Evolutionary conservation across 2,113 vertebrate species (phyloP), one percentile per base, ranked within the genome.

Genomic region (Oncorhynchus kisutch): DNA sequence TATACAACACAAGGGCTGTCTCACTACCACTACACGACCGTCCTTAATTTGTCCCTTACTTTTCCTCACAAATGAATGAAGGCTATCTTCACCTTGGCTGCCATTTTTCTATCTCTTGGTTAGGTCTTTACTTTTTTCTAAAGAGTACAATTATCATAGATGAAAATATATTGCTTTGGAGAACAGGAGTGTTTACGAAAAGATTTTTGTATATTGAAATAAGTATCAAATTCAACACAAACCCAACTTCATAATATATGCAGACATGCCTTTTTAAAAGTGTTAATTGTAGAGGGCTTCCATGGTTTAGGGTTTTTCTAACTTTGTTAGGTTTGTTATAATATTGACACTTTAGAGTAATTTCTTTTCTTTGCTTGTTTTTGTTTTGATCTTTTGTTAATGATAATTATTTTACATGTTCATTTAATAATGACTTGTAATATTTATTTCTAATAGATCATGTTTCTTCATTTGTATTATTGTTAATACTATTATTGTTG

Each of bases 371-470:
- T 87, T 72, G 74, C 54, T 81, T 80, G 25, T 82, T 86, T 87
- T 70, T 62, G 51, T 68, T 78, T 88, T 89, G 83, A 81, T 87
- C 90, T 92, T 94, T 88, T 85, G 81, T 88, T 91, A 87, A 88
- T 88, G 87, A 89, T 84, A 70, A 88, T 91, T 89, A 86, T 91
- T 93, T 88, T 86, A 88, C 85, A 86, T 90, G 65, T 84, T 83
- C 92, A 88, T 94, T 88, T 86, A 90, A 91, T 94, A 88, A 79
- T 88, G 81, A 89, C 83, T 87, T 89, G 89, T 93, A 93, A 84
- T 94, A 93, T 98, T 98, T 98, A 97, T 97, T 97, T 96, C 88
- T 93, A 70, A 76, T 54, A 81, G 86, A 78, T 88, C 90, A 82
- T 67, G 71, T 82, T 76, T 83, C 69, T 79, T 77, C 88, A 80